Evolutionary conservation across 2,888 invertebrate species (phyloP).

Genomic region (Drepana falcataria): DNA sequence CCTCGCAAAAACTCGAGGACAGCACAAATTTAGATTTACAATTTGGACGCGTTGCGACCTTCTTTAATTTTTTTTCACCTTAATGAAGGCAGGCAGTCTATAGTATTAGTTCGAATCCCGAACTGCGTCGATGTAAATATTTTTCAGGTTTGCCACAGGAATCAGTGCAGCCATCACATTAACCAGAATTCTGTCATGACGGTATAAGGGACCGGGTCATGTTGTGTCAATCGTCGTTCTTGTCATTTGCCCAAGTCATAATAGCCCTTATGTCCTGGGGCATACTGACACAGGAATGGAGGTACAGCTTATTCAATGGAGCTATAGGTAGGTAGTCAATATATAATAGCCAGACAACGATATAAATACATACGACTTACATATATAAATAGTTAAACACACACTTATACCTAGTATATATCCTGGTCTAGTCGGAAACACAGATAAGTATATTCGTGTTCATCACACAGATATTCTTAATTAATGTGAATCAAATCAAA

Average conservation of each 20-base stretch:
- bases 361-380: no score
- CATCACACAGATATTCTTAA: no score
- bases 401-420: no score
- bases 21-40: no score
- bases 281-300: constrained; percentile 49
- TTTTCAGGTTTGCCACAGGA: constrained; percentile 47
- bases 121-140: constrained; percentile 3
- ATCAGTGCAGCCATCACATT: constrained; percentile 48
- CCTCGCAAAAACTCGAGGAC: no score
- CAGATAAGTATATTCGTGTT: no score
- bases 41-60: no score
- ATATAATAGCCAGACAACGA: no score
- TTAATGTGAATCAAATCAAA: no score
- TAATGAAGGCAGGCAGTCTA: background rate
- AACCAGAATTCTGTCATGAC: constrained; percentile 53
- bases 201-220: constrained; percentile 53
- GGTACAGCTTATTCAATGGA: constrained; percentile 37
- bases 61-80: background rate
- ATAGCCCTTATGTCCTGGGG: constrained; percentile 51
- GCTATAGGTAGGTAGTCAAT: constrained; percentile 35
- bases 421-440: no score
- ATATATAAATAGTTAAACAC: no score
- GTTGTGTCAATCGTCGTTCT: constrained; percentile 48
- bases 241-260: constrained; percentile 34
- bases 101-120: constrained; percentile 3